Conservation (phyloP, 2,113 vertebrate species). For the Epinephelus lanceolatus region DNA sequence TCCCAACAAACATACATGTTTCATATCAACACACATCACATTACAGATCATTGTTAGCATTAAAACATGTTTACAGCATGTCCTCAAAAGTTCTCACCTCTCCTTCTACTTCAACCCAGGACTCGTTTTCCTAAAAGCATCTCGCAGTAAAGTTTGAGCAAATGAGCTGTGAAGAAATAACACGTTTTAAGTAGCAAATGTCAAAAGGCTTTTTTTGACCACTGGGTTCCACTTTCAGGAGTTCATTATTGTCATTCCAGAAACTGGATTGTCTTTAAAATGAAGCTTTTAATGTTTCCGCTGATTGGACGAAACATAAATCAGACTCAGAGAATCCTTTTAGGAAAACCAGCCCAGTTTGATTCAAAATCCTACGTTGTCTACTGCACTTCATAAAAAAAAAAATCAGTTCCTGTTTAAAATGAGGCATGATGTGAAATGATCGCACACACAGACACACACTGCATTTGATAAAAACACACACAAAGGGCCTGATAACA, state of each 20-base stretch:
- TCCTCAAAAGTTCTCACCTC: constrained; percentile 27
- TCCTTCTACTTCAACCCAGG: constrained; percentile 11
- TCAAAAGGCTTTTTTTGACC: not conserved
- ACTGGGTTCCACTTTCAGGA: not conserved
- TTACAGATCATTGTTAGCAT: constrained; percentile 53
- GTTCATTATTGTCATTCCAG: not conserved
- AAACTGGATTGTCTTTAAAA: not conserved
- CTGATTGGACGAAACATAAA: not conserved
- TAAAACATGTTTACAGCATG: constrained; percentile 51
- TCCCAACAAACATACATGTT: constrained; percentile 59
- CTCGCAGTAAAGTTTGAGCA: not conserved
- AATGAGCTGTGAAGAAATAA: not conserved
- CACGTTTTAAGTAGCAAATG: not conserved
- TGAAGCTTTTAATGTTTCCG: not conserved
- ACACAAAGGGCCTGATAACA: constrained; percentile 29
- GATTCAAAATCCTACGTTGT: constrained; percentile 33
- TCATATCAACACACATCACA: constrained; percentile 58
- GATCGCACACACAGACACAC: constrained; percentile 28
- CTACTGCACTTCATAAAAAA: constrained; percentile 44
- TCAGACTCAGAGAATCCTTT: constrained; percentile 1
- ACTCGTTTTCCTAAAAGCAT: constrained; percentile 51
- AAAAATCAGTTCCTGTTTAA: constrained; percentile 41
- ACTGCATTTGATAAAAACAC: constrained; percentile 42
- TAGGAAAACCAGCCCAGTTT: constrained; percentile 56
- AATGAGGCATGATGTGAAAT: constrained; percentile 72